Evolutionary conservation across 2,113 vertebrate genomes (phyloP), one percentile per base, ranked within the genome.

Genomic region (Grammomys surdaster): DNA sequence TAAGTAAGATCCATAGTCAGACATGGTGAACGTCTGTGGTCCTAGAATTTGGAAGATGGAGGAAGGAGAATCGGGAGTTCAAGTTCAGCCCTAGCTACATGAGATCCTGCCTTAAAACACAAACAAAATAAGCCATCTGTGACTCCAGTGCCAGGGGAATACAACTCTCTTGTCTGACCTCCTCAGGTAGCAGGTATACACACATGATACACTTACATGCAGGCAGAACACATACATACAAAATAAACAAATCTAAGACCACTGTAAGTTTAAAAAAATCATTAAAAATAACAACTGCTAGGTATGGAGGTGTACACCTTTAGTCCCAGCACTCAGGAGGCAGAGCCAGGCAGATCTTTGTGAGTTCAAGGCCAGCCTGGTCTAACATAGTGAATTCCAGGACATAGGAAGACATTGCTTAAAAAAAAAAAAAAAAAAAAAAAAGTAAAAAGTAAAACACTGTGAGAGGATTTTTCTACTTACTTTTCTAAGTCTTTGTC

Each of bases 381-480:
- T 22, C 77, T 80, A 56, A 80, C 17, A 51, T 1, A n/a, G 51
- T 40, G 17, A 73, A n/a, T 40, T 73, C 70, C n/a, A 40, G n/a
- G 70, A 73, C 70, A 73, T 10, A 40, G 70, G 31, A 48, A 33
- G 14, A 54, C 3, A 48, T 16, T 54, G 16, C 51, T 28, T 54
- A 14, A 78, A 54, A 51, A 51, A 4, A 78, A 54, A 51, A 17
- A 31, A 51, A 13, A 7, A 4, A 76, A 78, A 31, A 13, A 14
- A 51, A 1, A 77, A 28, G 24, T 2, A 48, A 16, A 5, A 2
- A 5, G 24, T 7, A 77, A 40, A 54, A 5, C 3, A 9, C 3
- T 54, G 31, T 51, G 48, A 51, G 36, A n/a, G 8, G 8, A 33
- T 51, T 51, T 51, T 51, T 51, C 46, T 48, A 48, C 46, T 48